These are phyloP conservation scores for Ashinkailepas kermadecensis DNA, from an alignment of 2,888 invertebrate species.

Conservation along the genomic window DNA sequence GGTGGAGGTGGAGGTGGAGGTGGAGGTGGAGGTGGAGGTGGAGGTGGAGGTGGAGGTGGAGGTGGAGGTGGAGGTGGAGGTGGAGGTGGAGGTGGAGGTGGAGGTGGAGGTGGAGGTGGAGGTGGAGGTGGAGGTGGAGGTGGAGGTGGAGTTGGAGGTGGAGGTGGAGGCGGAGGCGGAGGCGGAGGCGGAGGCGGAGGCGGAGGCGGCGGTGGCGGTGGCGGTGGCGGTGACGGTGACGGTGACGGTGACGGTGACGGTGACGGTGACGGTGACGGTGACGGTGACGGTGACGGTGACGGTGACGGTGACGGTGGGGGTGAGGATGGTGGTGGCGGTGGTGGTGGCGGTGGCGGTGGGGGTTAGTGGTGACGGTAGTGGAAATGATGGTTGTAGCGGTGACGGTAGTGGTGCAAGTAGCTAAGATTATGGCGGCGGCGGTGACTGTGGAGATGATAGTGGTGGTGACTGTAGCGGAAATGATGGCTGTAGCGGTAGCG, in stretches of 20 bases:
- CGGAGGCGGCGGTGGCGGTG: background rate
- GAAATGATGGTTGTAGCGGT: slow-evolving; percentile 17
- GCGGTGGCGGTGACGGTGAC: background rate
- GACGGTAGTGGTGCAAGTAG: slow-evolving; percentile 18
- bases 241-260: background rate
- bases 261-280: slow-evolving; percentile 6
- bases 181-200: no score
- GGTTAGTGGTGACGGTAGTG: slow-evolving; percentile 2
- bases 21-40: background rate
- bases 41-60: background rate
- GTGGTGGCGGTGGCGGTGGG: background rate
- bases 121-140: background rate
- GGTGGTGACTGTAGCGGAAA: slow-evolving; percentile 1
- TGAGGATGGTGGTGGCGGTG: slow-evolving; percentile 11
- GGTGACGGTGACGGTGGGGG: background rate
- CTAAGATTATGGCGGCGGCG: background rate
- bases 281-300: slow-evolving; percentile 15
- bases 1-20: background rate
- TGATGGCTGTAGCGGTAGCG: background rate
- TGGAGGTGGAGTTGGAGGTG: background rate
- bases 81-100: background rate
- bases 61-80: background rate
- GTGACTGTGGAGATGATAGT: slow-evolving; percentile 14
- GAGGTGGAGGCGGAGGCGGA: background rate
- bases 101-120: background rate